Base-by-base conservation (phyloP, 2,797 vertebrate genomes). In the Sebastes hubbsi region DNA sequence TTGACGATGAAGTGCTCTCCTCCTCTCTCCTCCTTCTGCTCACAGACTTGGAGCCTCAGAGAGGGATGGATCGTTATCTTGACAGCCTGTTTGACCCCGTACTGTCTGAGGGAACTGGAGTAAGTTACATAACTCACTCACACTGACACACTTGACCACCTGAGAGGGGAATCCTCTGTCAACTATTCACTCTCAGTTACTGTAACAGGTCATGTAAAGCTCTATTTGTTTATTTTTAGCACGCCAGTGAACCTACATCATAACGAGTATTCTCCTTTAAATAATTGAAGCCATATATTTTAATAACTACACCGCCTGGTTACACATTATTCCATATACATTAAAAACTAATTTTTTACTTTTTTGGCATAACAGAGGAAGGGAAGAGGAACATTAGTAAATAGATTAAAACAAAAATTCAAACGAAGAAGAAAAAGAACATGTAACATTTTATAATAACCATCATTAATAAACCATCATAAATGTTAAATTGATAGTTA, bases 41-140 rank as follows among this genome's bases (percentile, higher is more conserved):
- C 55, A 8, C 88, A 95, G 95, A 93, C 80, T 58, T 88, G 36
- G 95, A 95, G 84, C 93, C 91, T 84, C 97, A 96, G 77, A 96
- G 94, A 86, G 97, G 97, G 32, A 96, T 99, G 96, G 99, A 99
- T 81, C 92, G 94, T 29, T 99, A 98, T 91, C 95, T 99, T 73
- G 98, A 99, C 93, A 99, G 97, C 84, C 96, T 99, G 83, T 99
- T 99, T 5, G 96, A 97, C 88, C 98, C 98, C 0, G 98, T 98
- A 14, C 95, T 99, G 66, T 97, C 97, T 65, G 97, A 96, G 0
- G 96, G 97, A 89, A 95, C 94, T 16, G 95, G 92, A 95, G 99
- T 99, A 94, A 94, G 96, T 91, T 77, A 77, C 67, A 78, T 64
- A 80, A 85, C 74, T 78, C 55, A 59, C 74, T 85, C 82, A 77